phyloP scores from a whole-genome alignment of 2,113 vertebrate species.

The Poeciliopsis occidentalis region DNA sequence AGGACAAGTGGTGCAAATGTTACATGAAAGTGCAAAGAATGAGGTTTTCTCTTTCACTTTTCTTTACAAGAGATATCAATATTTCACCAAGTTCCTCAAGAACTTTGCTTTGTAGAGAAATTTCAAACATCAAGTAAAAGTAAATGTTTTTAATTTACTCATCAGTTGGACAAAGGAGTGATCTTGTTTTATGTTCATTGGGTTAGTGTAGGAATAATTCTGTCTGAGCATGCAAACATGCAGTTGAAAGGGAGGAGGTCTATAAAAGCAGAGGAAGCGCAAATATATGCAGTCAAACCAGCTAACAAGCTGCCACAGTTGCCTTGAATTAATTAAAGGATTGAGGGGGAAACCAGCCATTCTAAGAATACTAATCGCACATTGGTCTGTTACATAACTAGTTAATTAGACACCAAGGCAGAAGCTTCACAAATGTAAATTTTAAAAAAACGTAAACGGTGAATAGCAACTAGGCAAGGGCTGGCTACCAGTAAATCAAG shows the following conservation, averaged over 20 bases:
- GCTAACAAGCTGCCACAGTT: background rate
- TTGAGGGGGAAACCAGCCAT: conserved; percentile 23
- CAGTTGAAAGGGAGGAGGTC: background rate
- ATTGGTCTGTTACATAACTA: conserved; percentile 22
- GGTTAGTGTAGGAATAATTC: background rate
- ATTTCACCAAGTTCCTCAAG: background rate
- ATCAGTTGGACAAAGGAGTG: background rate
- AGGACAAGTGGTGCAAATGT: conserved; percentile 49
- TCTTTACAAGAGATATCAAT: conserved; percentile 21
- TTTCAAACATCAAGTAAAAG: conserved; percentile 1
- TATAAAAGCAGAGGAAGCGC: background rate
- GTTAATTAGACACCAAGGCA: background rate
- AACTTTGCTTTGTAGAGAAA: background rate
- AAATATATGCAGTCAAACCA: background rate
- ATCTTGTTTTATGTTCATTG: too few species aligned
- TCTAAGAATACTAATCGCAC: conserved; percentile 11
- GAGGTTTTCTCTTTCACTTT: conserved; percentile 39
- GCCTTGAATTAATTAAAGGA: conserved; percentile 27
- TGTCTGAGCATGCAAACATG: background rate
- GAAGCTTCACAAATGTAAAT: background rate
- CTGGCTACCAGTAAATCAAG: background rate
- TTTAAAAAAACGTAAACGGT: background rate
- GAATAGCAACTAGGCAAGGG: background rate
- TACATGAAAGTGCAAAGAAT: conserved; percentile 37
- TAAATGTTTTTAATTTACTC: background rate